Conservation (phyloP, 2,113 vertebrate genomes). For the Pterocles burchelli region DNA sequence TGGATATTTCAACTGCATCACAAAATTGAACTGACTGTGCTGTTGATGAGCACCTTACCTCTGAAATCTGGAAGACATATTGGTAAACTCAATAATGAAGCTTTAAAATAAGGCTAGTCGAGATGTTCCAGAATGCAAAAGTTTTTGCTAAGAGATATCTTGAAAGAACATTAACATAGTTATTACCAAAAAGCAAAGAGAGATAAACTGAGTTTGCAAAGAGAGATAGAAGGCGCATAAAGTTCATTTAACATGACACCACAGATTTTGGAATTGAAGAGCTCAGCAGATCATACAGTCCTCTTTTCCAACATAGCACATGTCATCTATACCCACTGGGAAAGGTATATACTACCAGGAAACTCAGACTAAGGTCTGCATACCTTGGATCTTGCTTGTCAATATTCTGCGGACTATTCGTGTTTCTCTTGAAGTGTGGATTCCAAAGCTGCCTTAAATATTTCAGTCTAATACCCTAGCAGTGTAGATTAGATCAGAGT, state of each 20-base stretch:
- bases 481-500: background rate
- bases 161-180: background rate
- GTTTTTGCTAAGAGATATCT: background rate
- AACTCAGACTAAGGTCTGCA: background rate
- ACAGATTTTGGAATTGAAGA: background rate
- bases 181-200: background rate
- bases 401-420: background rate
- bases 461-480: background rate
- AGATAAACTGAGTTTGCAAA: background rate
- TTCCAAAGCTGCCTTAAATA: background rate
- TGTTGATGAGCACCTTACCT: background rate
- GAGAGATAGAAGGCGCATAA: background rate
- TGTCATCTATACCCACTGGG: background rate
- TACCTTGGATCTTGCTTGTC: background rate
- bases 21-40: background rate
- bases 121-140: background rate
- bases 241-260: fast-evolving
- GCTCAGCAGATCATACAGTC: background rate
- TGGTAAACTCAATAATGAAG: background rate
- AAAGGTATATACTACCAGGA: background rate
- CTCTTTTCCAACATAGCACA: background rate
- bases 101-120: background rate
- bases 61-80: background rate
- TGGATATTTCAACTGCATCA: background rate
- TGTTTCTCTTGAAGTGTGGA: background rate